phyloP scores from a whole-genome alignment of 2,113 vertebrate genomes.

The Mus spicilegus region DNA sequence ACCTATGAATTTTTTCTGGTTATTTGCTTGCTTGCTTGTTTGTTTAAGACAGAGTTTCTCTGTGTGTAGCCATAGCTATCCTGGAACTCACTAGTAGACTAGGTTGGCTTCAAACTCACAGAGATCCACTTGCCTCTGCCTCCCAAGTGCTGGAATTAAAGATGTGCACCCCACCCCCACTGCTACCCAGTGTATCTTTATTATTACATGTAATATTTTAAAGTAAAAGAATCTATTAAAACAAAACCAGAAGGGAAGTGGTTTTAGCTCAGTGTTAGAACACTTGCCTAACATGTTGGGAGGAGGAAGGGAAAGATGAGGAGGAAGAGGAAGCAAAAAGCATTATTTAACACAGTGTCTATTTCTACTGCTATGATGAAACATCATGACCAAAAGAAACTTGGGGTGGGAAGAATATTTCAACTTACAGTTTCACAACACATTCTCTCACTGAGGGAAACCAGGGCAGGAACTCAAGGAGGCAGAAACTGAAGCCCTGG shows the following conservation, averaged over 20 bases:
- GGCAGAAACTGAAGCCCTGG: neutral
- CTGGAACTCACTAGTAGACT: neutral
- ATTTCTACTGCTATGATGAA: neutral
- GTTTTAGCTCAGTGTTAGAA: neutral
- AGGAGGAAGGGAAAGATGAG: neutral
- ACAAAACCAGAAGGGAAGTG: neutral
- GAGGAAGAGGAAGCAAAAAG: neutral
- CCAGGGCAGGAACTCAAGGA: neutral
- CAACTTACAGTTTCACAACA: neutral
- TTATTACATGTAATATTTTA: constrained; percentile 54
- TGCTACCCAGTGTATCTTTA: neutral
- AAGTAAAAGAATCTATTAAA: constrained; percentile 55
- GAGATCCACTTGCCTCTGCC: neutral
- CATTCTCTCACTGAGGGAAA: neutral
- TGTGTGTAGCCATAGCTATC: neutral
- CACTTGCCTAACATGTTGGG: neutral
- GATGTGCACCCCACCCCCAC: neutral
- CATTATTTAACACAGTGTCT: neutral
- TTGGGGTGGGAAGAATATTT: neutral
- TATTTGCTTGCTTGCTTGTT: neutral
- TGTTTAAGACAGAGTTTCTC: neutral
- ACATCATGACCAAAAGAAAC: neutral
- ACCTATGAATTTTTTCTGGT: neutral
- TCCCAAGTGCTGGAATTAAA: neutral
- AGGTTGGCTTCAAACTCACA: neutral